These are phyloP conservation scores for Leptoteleia sp. DNA, from an alignment of 1,140 invertebrate genomes.

Conservation along the genomic window DNA sequence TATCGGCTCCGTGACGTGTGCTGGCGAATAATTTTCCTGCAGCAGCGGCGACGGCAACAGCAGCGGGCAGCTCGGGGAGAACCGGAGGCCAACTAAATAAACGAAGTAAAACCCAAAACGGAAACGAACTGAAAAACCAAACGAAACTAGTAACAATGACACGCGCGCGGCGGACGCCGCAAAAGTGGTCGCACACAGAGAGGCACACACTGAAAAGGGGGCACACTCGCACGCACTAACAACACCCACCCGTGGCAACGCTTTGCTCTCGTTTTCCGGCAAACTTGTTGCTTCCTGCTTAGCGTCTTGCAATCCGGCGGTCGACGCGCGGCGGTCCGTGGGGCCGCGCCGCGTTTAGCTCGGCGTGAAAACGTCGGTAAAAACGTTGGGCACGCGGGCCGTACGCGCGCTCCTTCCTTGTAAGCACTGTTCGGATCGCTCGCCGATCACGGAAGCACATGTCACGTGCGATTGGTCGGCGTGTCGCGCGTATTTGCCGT, in stretches of 20 bases:
- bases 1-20: too few species aligned
- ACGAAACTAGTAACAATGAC: too few species aligned
- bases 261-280: conserved; percentile 17
- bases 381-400: conserved; percentile 29
- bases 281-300: conserved; percentile 52
- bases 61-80: too few species aligned
- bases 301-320: conserved; percentile 34
- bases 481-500: conserved; percentile 50
- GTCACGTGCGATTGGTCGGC: conserved; percentile 54
- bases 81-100: too few species aligned
- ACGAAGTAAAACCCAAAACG: too few species aligned
- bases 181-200: conserved; percentile 8
- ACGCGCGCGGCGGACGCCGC: too few species aligned
- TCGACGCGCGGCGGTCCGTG: conserved; percentile 30
- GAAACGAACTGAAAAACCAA: too few species aligned
- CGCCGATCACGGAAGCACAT: conserved; percentile 53
- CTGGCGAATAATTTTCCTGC: too few species aligned
- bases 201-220: too few species aligned
- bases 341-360: conserved; percentile 30
- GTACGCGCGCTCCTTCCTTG: conserved; percentile 46
- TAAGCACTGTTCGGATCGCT: conserved; percentile 46
- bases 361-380: conserved; percentile 6
- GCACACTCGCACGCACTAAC: conserved; percentile 45
- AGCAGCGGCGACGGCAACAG: too few species aligned
- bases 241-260: conserved; percentile 37